These are phyloP conservation scores for Petrosia ficiformis DNA, from an alignment of 37 sponge, comb jelly and placozoan species.

Conservation along the genomic window DNA sequence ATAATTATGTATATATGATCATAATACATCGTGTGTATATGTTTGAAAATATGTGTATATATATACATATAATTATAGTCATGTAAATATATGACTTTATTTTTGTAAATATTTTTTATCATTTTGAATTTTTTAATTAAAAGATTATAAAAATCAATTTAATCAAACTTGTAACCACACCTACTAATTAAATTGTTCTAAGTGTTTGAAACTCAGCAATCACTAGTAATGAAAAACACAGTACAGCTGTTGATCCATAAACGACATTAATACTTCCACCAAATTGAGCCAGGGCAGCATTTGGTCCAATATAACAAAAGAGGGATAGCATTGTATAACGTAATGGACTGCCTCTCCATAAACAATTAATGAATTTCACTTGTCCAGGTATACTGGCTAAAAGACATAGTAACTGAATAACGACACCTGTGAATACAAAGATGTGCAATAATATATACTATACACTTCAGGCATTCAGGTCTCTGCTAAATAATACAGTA, in stretches of 20 bases:
- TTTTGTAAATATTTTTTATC: too few species aligned
- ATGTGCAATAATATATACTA: neutral
- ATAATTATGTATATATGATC: too few species aligned
- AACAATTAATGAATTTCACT: conserved; percentile 40
- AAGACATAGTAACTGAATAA: conserved; percentile 42
- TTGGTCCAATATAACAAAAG: conserved; percentile 38
- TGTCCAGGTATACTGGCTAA: conserved; percentile 52
- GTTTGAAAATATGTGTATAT: too few species aligned
- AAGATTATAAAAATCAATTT: too few species aligned
- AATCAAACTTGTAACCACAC: too few species aligned
- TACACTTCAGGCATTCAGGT: too few species aligned
- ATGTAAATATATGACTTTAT: too few species aligned
- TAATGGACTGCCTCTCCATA: conserved; percentile 45
- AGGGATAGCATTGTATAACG: neutral
- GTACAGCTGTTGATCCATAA: neutral
- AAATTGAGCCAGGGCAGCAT: conserved; percentile 39
- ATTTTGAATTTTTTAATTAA: too few species aligned
- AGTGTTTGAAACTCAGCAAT: neutral
- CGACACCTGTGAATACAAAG: neutral
- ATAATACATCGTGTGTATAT: too few species aligned
- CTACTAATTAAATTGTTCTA: neutral
- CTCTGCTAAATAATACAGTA: too few species aligned
- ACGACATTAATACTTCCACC: neutral
- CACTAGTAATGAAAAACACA: neutral
- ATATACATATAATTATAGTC: too few species aligned